Conservation (phyloP, 2,113 vertebrate genomes). For the Thunnus thynnus region DNA sequence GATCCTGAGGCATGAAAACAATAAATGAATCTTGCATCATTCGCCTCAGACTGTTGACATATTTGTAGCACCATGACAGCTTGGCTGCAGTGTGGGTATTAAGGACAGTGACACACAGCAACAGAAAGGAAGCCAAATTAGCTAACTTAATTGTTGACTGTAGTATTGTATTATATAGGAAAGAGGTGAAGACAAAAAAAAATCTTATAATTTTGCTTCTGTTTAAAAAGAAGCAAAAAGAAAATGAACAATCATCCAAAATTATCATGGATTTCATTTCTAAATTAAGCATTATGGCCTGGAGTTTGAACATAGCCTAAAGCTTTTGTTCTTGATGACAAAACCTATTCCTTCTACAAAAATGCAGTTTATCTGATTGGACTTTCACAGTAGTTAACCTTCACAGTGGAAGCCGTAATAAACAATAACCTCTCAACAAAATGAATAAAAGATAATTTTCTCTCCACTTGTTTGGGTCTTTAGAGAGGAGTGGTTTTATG, state of each 20-base stretch:
- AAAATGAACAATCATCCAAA: neutral
- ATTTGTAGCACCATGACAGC: neutral
- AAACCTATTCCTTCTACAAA: neutral
- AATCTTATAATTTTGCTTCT: no score
- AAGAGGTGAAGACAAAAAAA: neutral
- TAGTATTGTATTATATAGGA: neutral
- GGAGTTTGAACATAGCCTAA: neutral
- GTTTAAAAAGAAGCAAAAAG: no score
- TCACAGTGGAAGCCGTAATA: neutral
- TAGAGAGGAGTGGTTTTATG: neutral
- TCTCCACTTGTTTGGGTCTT: neutral
- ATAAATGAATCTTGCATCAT: conserved; percentile 34
- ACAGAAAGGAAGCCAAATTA: neutral
- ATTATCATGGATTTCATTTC: neutral
- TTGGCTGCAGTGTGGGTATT: conserved; percentile 6
- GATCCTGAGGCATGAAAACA: conserved; percentile 13
- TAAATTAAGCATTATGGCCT: neutral
- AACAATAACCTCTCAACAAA: neutral
- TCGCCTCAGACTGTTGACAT: conserved; percentile 1
- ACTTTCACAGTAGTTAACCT: neutral
- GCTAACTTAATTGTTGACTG: neutral
- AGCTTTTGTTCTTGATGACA: neutral
- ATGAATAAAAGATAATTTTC: neutral
- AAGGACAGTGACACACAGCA: neutral
- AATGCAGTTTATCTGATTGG: neutral